These are phyloP conservation scores for Pagetopsis macropterus DNA, from an alignment of 2,797 vertebrate species.

Conservation along the genomic window DNA sequence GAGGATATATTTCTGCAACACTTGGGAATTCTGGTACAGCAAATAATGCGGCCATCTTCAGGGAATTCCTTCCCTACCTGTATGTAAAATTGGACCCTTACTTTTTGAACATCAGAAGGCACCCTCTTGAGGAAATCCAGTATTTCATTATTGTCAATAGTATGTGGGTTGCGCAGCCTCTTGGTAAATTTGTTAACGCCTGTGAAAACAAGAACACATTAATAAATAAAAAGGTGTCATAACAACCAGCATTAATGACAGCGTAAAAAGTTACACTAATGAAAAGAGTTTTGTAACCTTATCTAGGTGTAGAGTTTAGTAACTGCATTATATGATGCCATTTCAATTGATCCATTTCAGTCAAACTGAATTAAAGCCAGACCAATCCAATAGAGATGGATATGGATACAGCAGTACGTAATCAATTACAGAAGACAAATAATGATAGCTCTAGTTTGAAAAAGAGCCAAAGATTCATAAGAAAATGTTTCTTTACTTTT, in stretches of 20 bases:
- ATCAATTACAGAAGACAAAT: slow-evolving; percentile 18
- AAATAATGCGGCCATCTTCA: slow-evolving; percentile 82
- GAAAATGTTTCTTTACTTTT: slow-evolving; percentile 42
- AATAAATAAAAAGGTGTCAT: slow-evolving; percentile 71
- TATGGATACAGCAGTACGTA: not conserved
- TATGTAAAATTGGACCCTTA: slow-evolving; percentile 86
- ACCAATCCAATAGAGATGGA: slow-evolving; percentile 8
- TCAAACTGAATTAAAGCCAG: slow-evolving; percentile 33
- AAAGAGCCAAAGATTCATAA: slow-evolving; percentile 26
- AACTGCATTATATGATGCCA: slow-evolving; percentile 27
- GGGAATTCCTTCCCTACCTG: slow-evolving; percentile 82
- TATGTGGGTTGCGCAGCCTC: slow-evolving; percentile 94
- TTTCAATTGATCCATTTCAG: slow-evolving; percentile 37
- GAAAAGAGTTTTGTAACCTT: slow-evolving; percentile 33
- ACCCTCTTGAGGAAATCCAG: slow-evolving; percentile 98
- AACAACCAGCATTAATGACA: slow-evolving; percentile 35
- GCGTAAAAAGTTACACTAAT: slow-evolving; percentile 26
- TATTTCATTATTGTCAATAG: slow-evolving; percentile 93
- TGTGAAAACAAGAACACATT: slow-evolving; percentile 79
- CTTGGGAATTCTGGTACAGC: slow-evolving; percentile 83
- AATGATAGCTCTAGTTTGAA: slow-evolving; percentile 18
- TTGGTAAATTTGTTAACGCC: slow-evolving; percentile 99
- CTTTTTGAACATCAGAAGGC: slow-evolving; percentile 98
- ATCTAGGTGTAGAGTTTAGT: slow-evolving; percentile 9
- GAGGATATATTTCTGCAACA: slow-evolving; percentile 79